A percentile compares a stretch with the other conserved stretches of the same genome.
These are phyloP conservation scores for Schizopygopsis pylzovi DNA, from an alignment of 2,797 vertebrate genomes.

Conservation along the genomic window DNA sequence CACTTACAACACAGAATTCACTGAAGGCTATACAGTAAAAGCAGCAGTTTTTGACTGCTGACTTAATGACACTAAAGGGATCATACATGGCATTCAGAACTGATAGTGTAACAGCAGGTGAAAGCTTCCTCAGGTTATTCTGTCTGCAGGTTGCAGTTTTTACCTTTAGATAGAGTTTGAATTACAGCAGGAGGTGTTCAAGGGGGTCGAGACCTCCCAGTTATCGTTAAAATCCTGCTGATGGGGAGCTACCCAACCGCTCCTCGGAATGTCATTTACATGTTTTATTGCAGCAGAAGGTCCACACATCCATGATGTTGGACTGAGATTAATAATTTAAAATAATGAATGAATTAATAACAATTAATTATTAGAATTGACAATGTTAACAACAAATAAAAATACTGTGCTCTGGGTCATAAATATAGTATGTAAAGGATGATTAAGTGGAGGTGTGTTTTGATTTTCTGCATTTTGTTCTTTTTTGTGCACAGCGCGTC, in stretches of 20 bases:
- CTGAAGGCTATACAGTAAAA: background rate
- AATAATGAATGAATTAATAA: too few species aligned
- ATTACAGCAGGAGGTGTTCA: background rate
- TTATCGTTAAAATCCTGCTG: background rate
- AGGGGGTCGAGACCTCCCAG: background rate
- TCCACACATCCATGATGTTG: background rate
- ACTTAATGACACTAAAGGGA: background rate
- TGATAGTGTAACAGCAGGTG: background rate
- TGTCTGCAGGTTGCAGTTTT: background rate
- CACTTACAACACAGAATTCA: background rate
- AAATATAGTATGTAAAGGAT: background rate
- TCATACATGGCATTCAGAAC: background rate
- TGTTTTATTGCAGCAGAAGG: background rate
- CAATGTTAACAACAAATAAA: background rate
- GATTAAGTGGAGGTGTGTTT: background rate
- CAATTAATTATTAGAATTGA: background rate
- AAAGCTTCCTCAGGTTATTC: background rate
- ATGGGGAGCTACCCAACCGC: constrained; percentile 1
- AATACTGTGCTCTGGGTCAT: background rate
- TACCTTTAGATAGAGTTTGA: background rate
- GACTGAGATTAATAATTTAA: background rate
- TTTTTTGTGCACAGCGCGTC: background rate
- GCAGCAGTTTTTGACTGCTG: background rate
- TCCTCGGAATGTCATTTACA: background rate
- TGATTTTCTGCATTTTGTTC: background rate